These are phyloP conservation scores for Lymantria monacha DNA, from an alignment of 2,888 invertebrate genomes.

Conservation along the genomic window DNA sequence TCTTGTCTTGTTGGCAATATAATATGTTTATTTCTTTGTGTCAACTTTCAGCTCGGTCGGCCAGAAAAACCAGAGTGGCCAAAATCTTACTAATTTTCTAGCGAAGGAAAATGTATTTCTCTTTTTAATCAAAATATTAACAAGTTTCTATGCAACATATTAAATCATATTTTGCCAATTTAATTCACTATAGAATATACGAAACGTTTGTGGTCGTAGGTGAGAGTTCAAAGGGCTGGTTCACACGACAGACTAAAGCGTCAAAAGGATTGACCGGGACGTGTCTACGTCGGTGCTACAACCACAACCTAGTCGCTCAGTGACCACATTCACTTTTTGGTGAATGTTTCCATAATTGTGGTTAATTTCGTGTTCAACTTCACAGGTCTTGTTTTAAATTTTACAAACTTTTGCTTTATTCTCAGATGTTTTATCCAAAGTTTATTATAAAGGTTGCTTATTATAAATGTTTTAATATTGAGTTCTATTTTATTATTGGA, in stretches of 20 bases:
- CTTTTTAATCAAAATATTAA: too few relatives aligned
- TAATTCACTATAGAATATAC: constrained; percentile 53
- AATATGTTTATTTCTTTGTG: too few relatives aligned
- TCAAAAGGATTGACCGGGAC: constrained; percentile 72
- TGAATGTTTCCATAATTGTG: constrained; percentile 41
- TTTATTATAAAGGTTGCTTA: constrained; percentile 19
- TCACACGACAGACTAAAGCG: constrained; percentile 59
- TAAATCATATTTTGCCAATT: constrained; percentile 32
- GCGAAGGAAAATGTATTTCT: too few relatives aligned
- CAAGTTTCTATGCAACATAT: background rate
- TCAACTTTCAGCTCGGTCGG: too few relatives aligned
- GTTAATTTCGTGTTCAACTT: constrained; percentile 36
- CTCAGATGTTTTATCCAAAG: constrained; percentile 13
- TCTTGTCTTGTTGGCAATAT: too few relatives aligned
- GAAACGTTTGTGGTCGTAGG: constrained; percentile 75
- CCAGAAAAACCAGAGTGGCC: too few relatives aligned
- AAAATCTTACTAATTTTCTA: too few relatives aligned
- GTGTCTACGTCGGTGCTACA: constrained; percentile 48
- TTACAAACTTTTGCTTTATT: constrained; percentile 21
- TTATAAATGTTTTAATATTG: background rate
- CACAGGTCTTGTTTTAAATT: constrained; percentile 25
- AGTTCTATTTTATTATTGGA: too few relatives aligned
- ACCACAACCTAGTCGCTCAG: constrained; percentile 62
- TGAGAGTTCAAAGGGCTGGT: constrained; percentile 74
- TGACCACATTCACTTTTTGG: constrained; percentile 53